Conservation (phyloP, 2,113 vertebrate species). For the Cromileptes altivelis region DNA sequence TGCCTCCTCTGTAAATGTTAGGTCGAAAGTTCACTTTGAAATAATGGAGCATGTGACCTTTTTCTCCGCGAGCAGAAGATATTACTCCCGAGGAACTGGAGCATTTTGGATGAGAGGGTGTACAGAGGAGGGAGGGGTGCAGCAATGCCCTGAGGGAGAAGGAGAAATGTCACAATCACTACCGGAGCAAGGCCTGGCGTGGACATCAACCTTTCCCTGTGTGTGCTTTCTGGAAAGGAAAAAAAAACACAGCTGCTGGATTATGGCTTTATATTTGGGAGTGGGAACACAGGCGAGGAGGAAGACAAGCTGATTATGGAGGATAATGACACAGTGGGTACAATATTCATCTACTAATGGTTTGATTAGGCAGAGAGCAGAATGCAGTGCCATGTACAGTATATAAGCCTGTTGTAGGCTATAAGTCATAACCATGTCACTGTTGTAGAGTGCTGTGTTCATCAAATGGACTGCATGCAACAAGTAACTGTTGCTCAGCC, state of each 20-base stretch:
- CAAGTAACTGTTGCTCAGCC: conserved; percentile 14
- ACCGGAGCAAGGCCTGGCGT: conserved; percentile 60
- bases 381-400: conserved; percentile 18
- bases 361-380: conserved; percentile 24
- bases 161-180: conserved; percentile 84
- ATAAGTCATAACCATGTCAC: conserved; percentile 7
- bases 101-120: conserved; percentile 79
- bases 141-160: conserved; percentile 71
- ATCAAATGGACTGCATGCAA: conserved; percentile 17
- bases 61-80: conserved; percentile 78
- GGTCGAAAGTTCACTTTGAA: conserved; percentile 84
- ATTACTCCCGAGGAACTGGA: conserved; percentile 78
- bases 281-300: neutral
- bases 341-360: conserved; percentile 27
- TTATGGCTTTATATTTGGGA: conserved; percentile 42
- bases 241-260: conserved; percentile 9
- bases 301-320: conserved; percentile 32
- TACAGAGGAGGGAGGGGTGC: conserved; percentile 29
- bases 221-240: conserved; percentile 10
- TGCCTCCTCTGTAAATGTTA: conserved; percentile 83
- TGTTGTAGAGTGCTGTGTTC: conserved; percentile 5
- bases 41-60: conserved; percentile 87
- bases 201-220: conserved; percentile 70
- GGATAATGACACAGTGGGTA: conserved; percentile 23
- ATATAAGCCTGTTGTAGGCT: neutral